Percentiles rank a stretch among this genome's conserved stretches.
Conservation (phyloP, 1,140 invertebrate species). For the Proctacanthus coquilletti region DNA sequence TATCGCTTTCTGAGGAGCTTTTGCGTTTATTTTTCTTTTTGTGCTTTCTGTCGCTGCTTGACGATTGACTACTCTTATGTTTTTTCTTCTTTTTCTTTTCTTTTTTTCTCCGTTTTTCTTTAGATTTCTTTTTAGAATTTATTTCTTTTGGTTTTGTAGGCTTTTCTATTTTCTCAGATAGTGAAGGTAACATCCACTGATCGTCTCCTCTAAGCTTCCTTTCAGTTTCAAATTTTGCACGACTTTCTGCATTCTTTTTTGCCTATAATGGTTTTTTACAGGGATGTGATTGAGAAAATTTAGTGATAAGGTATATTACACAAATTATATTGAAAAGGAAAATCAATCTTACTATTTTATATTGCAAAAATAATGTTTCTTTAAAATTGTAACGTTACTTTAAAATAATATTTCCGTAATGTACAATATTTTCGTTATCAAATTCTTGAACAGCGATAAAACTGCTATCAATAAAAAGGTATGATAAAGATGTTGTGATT, state of each 20-base stretch:
- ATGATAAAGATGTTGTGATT: too few relatives aligned
- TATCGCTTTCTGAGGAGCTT: slow-evolving; percentile 3
- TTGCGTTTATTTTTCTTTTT: slow-evolving; percentile 19
- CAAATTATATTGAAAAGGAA: too few relatives aligned
- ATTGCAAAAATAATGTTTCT: too few relatives aligned
- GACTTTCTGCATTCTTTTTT: slow-evolving; percentile 18
- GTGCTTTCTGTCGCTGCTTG: slow-evolving; percentile 15
- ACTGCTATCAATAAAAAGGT: too few relatives aligned
- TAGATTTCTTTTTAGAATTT: slow-evolving; percentile 20
- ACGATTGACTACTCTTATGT: slow-evolving; percentile 16
- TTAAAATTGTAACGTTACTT: too few relatives aligned
- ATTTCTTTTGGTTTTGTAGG: slow-evolving; percentile 11
- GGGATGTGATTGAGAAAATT: too few relatives aligned
- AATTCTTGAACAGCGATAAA: too few relatives aligned
- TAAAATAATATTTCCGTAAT: too few relatives aligned
- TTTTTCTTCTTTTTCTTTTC: slow-evolving; percentile 12
- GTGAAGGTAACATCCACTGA: slow-evolving; percentile 31
- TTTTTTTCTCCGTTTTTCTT: slow-evolving; percentile 18
- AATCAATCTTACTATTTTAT: slow-evolving; percentile 3
- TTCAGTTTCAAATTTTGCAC: slow-evolving; percentile 18
- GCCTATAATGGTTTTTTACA: too few relatives aligned
- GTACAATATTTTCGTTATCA: too few relatives aligned
- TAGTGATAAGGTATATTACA: too few relatives aligned
- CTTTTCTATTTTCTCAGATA: slow-evolving; percentile 22
- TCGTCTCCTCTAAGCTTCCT: slow-evolving; percentile 24